Base-by-base conservation (phyloP, 1,140 invertebrate species). In the Belonocnema kinseyi region DNA sequence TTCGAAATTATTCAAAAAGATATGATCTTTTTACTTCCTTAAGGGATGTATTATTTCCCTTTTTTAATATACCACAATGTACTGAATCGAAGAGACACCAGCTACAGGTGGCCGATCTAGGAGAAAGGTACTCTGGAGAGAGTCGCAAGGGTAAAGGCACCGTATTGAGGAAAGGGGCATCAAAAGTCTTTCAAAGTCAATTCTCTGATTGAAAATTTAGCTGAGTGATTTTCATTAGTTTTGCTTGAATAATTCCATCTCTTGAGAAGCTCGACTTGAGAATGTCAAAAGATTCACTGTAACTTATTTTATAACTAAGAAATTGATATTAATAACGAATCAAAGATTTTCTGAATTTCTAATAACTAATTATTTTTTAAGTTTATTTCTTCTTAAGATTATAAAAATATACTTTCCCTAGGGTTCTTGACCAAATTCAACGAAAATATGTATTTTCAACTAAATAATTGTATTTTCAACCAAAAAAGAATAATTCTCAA, bases 21-120 rank as follows among this genome's bases (percentile, higher is more conserved):
- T 26, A 26, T 26, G 21, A 2, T 26, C 21, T 26, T 26, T 26
- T 26, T 26, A 26, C 3, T 26, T 26, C 21, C 3, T 2, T 1
- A 1, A 26, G 3, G 1, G 21, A 3, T 3, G 21, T 26, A 26
- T 26, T 3, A 26, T 79, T 80, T 73, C 70, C 77, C 76, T 76
- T 79, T 79, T 72, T 82, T 82, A 82, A 79, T 53, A 72, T 54
- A 75, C 71, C 71, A 21, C 73, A 77, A 74, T 71, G 61, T 75
- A 76, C 17, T 72, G 70, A 71, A 17, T 77, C 73, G 77, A 26
- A 51, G 75, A 76, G 50, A 75, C 54, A 19, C 26, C 73, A 84
- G 83, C 83, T 79, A 84, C 85, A 86, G 83, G 85, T 85, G 85
- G 85, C 83, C 80, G 79, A 83, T 84, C 72, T 66, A 17, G 33